Conservation (phyloP, 2,888 invertebrate species). For the Autographa gamma region DNA sequence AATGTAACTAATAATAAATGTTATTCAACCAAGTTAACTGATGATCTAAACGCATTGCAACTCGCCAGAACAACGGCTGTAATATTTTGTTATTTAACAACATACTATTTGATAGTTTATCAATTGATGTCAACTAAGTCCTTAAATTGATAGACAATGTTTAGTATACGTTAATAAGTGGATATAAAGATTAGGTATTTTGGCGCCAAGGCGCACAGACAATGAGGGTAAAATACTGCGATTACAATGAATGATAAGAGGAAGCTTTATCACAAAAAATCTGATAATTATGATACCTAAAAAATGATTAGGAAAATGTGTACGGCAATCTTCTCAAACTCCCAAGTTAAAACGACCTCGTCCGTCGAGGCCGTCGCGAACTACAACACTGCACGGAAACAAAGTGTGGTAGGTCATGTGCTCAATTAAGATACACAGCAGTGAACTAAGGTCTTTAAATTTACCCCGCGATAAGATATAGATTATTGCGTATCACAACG, state of each 20-base stretch:
- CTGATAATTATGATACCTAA: constrained; percentile 19
- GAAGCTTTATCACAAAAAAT: constrained; percentile 23
- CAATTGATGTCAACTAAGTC: constrained; percentile 4
- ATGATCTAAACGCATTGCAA: constrained; percentile 17
- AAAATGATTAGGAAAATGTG: constrained; percentile 28
- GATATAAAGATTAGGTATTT: not conserved
- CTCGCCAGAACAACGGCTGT: not conserved
- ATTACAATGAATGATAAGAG: constrained; percentile 27
- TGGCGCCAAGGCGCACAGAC: not conserved
- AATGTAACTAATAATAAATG: constrained; percentile 25
- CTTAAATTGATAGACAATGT: constrained; percentile 1
- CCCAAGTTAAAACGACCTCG: constrained; percentile 31
- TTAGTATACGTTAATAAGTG: constrained; percentile 2
- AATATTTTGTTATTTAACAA: constrained; percentile 1
- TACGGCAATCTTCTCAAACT: constrained; percentile 8
- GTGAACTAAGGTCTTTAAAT: constrained; percentile 24
- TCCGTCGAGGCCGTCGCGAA: constrained; percentile 40
- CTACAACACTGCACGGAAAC: constrained; percentile 22
- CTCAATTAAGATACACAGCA: constrained; percentile 35
- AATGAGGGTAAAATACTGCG: constrained; percentile 19
- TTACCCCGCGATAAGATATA: constrained; percentile 34
- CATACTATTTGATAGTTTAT: constrained; percentile 1
- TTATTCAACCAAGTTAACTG: constrained; percentile 8
- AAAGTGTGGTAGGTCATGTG: constrained; percentile 57
- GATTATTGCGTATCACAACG: constrained; percentile 6